Conservation (phyloP, 37 sponge, comb jelly and placozoan species). For the Crambe crambe region DNA sequence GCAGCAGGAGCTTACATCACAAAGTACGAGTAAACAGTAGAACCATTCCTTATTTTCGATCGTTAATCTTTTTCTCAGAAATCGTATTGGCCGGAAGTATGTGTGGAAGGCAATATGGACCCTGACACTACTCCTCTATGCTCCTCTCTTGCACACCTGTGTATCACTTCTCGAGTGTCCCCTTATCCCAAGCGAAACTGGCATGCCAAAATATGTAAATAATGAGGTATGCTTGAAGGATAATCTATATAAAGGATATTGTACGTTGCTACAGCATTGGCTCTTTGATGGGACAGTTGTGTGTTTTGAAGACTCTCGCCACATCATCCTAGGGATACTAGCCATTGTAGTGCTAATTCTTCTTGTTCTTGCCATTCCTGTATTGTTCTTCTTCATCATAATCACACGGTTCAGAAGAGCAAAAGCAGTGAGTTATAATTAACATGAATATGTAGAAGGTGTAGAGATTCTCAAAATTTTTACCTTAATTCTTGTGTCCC, state of each 20-base stretch:
- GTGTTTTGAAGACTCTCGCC: constrained; percentile 42
- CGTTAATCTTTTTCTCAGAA: too few relatives aligned
- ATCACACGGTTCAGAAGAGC: neutral
- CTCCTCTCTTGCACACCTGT: constrained; percentile 58
- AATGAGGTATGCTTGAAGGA: neutral
- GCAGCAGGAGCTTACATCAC: neutral
- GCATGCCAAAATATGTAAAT: too few relatives aligned
- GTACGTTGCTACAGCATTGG: constrained; percentile 65
- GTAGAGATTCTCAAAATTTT: too few relatives aligned
- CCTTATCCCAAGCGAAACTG: neutral
- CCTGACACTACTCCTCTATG: constrained; percentile 55
- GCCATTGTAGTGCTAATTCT: constrained; percentile 45
- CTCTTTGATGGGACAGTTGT: constrained; percentile 52
- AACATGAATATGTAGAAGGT: neutral
- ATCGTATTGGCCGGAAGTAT: constrained; percentile 17
- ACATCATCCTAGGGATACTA: constrained; percentile 42
- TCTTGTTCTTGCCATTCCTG: constrained; percentile 17
- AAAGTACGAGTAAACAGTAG: neutral
- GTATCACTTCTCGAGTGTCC: constrained; percentile 56
- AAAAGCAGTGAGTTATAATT: neutral
- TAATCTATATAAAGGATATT: too few relatives aligned
- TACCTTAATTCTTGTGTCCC: too few relatives aligned
- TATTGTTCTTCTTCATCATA: neutral
- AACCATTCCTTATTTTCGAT: too few relatives aligned
- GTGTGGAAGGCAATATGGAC: constrained; percentile 59